phyloP scores from a whole-genome alignment of 2,113 vertebrate genomes.

The Macrotus californicus region DNA sequence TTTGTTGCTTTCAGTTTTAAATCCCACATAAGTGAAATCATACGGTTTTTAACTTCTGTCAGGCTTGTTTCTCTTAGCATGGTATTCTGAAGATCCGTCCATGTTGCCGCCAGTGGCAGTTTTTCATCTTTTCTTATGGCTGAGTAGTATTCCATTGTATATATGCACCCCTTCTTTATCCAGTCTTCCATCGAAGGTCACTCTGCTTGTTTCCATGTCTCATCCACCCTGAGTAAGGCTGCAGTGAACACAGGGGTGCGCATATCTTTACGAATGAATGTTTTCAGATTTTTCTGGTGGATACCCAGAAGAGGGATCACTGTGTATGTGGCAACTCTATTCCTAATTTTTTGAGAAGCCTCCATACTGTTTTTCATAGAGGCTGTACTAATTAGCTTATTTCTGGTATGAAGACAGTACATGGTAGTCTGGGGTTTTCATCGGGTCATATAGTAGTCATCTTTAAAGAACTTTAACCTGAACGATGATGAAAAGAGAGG shows the following conservation, averaged over 20 bases:
- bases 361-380: neutral
- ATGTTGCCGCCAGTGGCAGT: neutral
- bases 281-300: neutral
- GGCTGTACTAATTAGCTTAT: neutral
- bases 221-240: neutral
- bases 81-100: neutral
- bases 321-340: neutral
- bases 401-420: neutral
- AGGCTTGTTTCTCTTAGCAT: neutral
- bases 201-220: neutral
- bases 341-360: neutral
- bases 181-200: neutral
- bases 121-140: neutral
- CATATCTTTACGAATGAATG: too few species aligned
- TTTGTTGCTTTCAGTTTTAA: neutral
- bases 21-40: neutral
- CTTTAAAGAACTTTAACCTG: neutral
- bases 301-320: neutral
- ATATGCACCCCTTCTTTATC: neutral
- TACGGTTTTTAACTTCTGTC: neutral
- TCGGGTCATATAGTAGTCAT: accelerated
- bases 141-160: neutral
- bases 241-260: neutral
- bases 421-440: neutral
- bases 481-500: neutral